Conservation (phyloP, 2,113 vertebrate genomes). For the Heteronetta atricapilla region DNA sequence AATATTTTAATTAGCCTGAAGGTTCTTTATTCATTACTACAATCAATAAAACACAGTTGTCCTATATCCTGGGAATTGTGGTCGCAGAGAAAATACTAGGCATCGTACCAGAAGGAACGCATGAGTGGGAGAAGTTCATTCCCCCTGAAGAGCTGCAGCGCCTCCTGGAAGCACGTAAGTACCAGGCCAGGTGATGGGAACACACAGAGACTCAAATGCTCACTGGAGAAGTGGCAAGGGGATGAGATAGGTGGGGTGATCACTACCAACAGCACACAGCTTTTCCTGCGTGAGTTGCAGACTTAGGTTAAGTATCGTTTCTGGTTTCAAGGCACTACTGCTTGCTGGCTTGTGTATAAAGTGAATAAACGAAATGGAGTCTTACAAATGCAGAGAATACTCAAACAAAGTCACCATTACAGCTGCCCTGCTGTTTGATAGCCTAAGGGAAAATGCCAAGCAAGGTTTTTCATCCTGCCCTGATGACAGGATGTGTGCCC, state of each 20-base stretch:
- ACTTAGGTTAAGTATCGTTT: background rate
- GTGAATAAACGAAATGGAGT: background rate
- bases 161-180: constrained; percentile 91
- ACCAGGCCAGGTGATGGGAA: background rate
- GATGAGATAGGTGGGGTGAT: background rate
- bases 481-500: background rate
- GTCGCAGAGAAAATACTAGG: constrained; percentile 86
- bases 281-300: background rate
- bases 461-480: background rate
- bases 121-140: constrained; percentile 96
- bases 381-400: background rate
- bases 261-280: background rate
- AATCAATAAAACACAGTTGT: constrained; percentile 91
- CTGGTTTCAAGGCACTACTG: background rate
- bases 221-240: background rate
- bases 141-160: constrained; percentile 87
- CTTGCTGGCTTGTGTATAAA: background rate
- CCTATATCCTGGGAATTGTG: constrained; percentile 88
- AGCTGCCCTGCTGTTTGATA: background rate
- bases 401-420: background rate
- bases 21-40: constrained; percentile 96
- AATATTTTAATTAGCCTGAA: constrained; percentile 77
- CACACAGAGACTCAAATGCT: background rate
- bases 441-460: background rate
- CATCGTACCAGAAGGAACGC: constrained; percentile 92